phyloP scores from a whole-genome alignment of 1,140 invertebrate species.

The Zaprionus camerounensis region DNA sequence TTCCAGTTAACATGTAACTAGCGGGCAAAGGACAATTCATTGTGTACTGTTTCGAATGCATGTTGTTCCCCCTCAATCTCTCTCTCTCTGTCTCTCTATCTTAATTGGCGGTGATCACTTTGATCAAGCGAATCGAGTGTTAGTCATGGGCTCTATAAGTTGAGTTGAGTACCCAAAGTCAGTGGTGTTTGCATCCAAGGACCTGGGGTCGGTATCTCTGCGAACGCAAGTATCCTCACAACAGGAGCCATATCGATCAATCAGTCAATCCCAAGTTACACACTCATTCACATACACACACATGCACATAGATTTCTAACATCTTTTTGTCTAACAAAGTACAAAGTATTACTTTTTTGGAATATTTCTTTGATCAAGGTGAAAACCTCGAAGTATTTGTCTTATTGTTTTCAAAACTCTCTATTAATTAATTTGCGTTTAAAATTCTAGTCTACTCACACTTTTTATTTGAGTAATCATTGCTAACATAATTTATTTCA shows the following conservation, averaged over 20 bases:
- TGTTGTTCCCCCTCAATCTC: slow-evolving; percentile 6
- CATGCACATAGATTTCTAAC: slow-evolving; percentile 20
- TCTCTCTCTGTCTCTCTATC: neutral
- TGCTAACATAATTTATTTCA: slow-evolving; percentile 20
- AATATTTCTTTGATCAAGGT: neutral
- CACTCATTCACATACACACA: slow-evolving; percentile 13
- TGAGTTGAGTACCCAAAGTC: slow-evolving; percentile 41
- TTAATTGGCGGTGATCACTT: neutral
- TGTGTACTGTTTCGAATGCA: slow-evolving; percentile 28
- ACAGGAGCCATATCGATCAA: neutral
- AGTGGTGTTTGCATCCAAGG: slow-evolving; percentile 47
- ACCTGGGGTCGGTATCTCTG: slow-evolving; percentile 36
- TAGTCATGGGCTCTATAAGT: slow-evolving; percentile 36
- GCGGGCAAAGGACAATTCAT: slow-evolving; percentile 24
- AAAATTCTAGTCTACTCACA: slow-evolving; percentile 11
- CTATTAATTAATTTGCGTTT: slow-evolving; percentile 3
- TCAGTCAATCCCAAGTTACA: slow-evolving; percentile 9
- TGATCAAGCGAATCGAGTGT: slow-evolving; percentile 23
- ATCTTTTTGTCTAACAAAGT: slow-evolving; percentile 26
- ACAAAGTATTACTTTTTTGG: neutral
- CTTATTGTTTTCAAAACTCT: neutral
- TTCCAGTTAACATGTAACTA: slow-evolving; percentile 12
- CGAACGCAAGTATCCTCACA: slow-evolving; percentile 8
- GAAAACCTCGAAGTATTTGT: neutral
- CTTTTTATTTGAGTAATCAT: slow-evolving; percentile 15